Conservation (phyloP, 2,888 invertebrate species). For the Rapana venosa region DNA sequence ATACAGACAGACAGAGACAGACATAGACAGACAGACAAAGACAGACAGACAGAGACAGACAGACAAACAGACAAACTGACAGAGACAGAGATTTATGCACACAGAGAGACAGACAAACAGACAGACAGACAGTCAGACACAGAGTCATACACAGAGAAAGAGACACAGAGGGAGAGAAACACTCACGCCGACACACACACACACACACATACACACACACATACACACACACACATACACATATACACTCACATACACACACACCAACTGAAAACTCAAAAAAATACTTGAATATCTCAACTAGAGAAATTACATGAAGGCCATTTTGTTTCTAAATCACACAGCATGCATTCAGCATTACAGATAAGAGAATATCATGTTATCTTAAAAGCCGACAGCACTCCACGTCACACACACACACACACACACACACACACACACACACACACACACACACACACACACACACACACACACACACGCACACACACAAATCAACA, state of each 20-base stretch:
- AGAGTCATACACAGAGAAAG: neutral
- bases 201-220: neutral
- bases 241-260: neutral
- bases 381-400: neutral
- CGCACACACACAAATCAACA: too few species aligned
- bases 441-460: neutral
- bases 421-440: neutral
- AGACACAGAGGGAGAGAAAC: too few species aligned
- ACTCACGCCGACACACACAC: neutral
- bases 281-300: neutral
- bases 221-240: neutral
- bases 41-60: neutral
- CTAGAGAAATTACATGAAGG: too few species aligned
- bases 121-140: neutral
- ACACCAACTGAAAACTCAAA: neutral
- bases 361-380: neutral
- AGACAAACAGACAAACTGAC: neutral
- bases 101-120: neutral
- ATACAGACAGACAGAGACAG: neutral
- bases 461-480: neutral
- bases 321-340: neutral
- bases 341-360: neutral
- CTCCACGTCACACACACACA: neutral
- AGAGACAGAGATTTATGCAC: neutral
- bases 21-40: neutral